Base-by-base conservation (phyloP, 2,888 invertebrate genomes). In the Apodemia zela region DNA sequence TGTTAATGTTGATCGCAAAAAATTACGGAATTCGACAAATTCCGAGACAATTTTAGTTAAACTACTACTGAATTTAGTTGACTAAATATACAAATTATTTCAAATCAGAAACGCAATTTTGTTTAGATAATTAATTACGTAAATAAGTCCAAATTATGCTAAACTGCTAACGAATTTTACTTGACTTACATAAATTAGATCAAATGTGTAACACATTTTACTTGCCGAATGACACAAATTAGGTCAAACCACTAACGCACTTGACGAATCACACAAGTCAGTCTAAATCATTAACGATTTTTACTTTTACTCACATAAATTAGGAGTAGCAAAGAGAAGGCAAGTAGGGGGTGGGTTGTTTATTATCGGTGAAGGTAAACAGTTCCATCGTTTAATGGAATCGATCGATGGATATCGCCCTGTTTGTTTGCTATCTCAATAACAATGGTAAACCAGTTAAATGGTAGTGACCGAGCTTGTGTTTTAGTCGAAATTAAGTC, bases 331-430 rank as follows among this genome's bases (percentile, higher is more conserved):
- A 17, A 47, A 10, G 47, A 38, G 38, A 38, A 47, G 18, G 18
- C 13, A 21, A 11, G 17, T 11, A 18, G 51, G 51, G 10, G 51
- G 51, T 18, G 21, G 51, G 51, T 51, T 51, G 18, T 51, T 51
- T 51, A 51, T 51, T 51, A 51, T 51, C 51, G 11, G 21, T 13
- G 51, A 21, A 13, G 11, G 51, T 21, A 51, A 51, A 51, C 51
- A 51, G 18, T 51, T 18, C 51, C 51, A 51, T 51, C 51, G 21
- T 13, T 13, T 51, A 51, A 51, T 51, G 21, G 51, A 51, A 51
- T 18, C 51, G 21, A 51, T 21, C 21, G 51, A 21, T 21, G 11
- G 18, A 35, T 35, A 35, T 49, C 18, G 49, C 17, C 49, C 18
- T 11, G 49, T 17, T 49, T 49, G 6, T 49, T 49, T 18, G 17